Evolutionary conservation across 2,113 vertebrate genomes (phyloP).

Genomic region (Caretta caretta): DNA sequence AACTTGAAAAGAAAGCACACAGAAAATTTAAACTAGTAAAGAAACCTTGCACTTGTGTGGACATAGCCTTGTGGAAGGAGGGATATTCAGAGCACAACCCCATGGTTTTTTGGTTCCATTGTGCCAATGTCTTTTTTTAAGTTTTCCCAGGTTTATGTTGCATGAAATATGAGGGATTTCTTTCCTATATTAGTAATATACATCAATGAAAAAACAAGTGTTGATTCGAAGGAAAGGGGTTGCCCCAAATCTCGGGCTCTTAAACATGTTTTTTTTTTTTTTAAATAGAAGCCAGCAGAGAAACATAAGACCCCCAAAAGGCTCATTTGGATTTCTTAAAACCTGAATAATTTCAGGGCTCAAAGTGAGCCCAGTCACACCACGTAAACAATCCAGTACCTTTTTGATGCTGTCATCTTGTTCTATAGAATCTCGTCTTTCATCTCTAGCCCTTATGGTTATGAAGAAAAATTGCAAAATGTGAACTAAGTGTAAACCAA

Average conservation of each 20-base stretch:
- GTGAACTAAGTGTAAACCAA: not conserved
- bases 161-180: not conserved
- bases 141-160: not conserved
- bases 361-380: not conserved
- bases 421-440: not conserved
- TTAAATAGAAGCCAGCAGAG: not conserved
- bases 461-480: not conserved
- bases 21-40: not conserved
- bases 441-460: not conserved
- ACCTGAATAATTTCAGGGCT: not conserved
- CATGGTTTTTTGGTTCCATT: not conserved
- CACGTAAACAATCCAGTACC: not conserved
- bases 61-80: not conserved
- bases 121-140: not conserved
- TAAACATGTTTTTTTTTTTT: not conserved
- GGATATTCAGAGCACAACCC: not conserved
- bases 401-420: not conserved
- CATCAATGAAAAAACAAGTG: not conserved
- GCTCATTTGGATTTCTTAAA: not conserved
- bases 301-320: not conserved
- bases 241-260: not conserved
- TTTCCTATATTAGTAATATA: not conserved
- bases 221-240: slow-evolving; percentile 17
- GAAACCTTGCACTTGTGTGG: not conserved
- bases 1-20: not conserved